Evolutionary conservation across 2,888 invertebrate species (phyloP).

Genomic region (Achlya flavicornis): DNA sequence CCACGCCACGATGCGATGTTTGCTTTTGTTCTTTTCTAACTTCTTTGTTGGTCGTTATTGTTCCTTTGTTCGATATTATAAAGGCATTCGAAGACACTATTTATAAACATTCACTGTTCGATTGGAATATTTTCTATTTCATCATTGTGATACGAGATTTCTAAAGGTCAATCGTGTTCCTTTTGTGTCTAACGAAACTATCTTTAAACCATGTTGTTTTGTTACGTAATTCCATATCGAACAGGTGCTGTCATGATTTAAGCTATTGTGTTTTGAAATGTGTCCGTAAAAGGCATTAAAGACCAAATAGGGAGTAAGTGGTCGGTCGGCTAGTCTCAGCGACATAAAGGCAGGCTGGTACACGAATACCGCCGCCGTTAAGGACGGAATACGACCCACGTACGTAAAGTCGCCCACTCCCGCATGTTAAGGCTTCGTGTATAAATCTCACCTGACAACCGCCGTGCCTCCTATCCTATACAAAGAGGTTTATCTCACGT

Average conservation of each 20-base stretch:
- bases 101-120: constrained; percentile 70
- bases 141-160: constrained; percentile 32
- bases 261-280: constrained; percentile 50
- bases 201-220: constrained; percentile 7
- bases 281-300: constrained; percentile 56
- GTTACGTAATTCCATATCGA: constrained; percentile 33
- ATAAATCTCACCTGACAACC: constrained; percentile 74
- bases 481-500: constrained; percentile 17
- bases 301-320: constrained; percentile 52
- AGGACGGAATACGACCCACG: constrained; percentile 57
- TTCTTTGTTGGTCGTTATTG: constrained; percentile 73
- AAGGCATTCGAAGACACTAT: constrained; percentile 58
- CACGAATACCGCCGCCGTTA: constrained; percentile 49
- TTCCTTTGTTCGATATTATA: constrained; percentile 73
- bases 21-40: constrained; percentile 76
- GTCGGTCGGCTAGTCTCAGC: constrained; percentile 57
- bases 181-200: constrained; percentile 22
- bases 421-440: constrained; percentile 58
- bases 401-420: constrained; percentile 55
- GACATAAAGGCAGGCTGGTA: constrained; percentile 52
- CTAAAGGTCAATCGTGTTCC: constrained; percentile 38
- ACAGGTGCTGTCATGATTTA: constrained; percentile 44
- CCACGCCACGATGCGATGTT: constrained; percentile 51
- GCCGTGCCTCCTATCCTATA: constrained; percentile 18
- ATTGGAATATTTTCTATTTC: constrained; percentile 58